These are phyloP conservation scores for Bombyx mandarina DNA, from an alignment of 1,140 invertebrate genomes.

Conservation along the genomic window DNA sequence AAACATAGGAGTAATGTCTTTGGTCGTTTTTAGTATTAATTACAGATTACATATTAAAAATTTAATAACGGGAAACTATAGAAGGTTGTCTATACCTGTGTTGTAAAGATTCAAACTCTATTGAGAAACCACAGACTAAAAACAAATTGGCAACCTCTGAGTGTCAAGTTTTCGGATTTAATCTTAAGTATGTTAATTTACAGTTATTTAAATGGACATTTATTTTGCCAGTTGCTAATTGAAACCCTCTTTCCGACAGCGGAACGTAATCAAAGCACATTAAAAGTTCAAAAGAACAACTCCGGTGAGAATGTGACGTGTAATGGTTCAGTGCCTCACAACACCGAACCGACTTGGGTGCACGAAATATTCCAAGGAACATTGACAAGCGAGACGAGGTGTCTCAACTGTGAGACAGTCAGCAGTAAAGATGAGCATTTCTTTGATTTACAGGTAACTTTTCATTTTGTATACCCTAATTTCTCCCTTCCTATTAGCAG, in stretches of 20 bases:
- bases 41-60: too few relatives aligned
- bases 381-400: conserved; percentile 98
- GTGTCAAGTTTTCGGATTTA: not conserved
- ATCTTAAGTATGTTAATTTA: not conserved
- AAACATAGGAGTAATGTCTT: too few relatives aligned
- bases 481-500: too few relatives aligned
- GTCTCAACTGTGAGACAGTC: conserved; percentile 99
- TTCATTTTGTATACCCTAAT: too few relatives aligned
- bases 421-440: conserved; percentile 99
- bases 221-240: not conserved
- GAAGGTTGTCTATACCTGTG: too few relatives aligned
- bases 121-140: too few relatives aligned
- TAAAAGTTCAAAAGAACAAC: conserved; percentile 59
- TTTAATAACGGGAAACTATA: too few relatives aligned
- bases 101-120: too few relatives aligned
- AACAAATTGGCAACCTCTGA: too few relatives aligned
- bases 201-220: not conserved
- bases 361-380: conserved; percentile 99
- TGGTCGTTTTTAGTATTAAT: too few relatives aligned
- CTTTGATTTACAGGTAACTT: conserved; percentile 88
- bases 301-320: conserved; percentile 57
- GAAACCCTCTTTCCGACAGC: conserved; percentile 61
- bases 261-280: conserved; percentile 82
- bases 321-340: conserved; percentile 79
- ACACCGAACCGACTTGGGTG: conserved; percentile 98